Conservation (phyloP, 2,797 vertebrate genomes). For the Enteromius fasciolatus region DNA sequence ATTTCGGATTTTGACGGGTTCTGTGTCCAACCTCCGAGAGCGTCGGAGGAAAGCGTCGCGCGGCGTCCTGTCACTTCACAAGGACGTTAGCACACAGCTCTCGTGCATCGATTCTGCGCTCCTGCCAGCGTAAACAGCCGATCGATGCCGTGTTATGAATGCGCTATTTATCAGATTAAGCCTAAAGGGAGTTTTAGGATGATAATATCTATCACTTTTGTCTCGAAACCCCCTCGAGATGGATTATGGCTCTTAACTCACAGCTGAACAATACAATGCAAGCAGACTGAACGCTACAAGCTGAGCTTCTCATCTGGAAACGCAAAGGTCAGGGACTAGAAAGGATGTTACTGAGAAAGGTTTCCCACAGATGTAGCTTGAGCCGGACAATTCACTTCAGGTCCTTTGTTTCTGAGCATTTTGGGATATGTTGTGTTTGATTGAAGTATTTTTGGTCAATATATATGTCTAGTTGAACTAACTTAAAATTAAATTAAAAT, state of each 20-base stretch:
- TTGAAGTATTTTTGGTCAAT: not conserved
- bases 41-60: not conserved
- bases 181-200: constrained; percentile 19
- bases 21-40: not conserved
- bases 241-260: constrained; percentile 20
- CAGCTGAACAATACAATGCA: not conserved
- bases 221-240: constrained; percentile 10
- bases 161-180: constrained; percentile 46
- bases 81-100: constrained; percentile 9
- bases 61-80: not conserved
- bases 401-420: not conserved
- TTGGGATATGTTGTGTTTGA: not conserved
- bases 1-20: not conserved
- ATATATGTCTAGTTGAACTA: not conserved
- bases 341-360: not conserved
- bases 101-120: constrained; percentile 21
- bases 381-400: not conserved
- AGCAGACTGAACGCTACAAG: not conserved
- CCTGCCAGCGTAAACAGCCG: constrained; percentile 38
- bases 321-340: not conserved
- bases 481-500: not conserved
- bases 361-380: too few species aligned
- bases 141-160: constrained; percentile 48
- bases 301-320: not conserved
- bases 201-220: constrained; percentile 45